Evolutionary conservation across 1,140 invertebrate species (phyloP).

Genomic region (Papilio glaucus): DNA sequence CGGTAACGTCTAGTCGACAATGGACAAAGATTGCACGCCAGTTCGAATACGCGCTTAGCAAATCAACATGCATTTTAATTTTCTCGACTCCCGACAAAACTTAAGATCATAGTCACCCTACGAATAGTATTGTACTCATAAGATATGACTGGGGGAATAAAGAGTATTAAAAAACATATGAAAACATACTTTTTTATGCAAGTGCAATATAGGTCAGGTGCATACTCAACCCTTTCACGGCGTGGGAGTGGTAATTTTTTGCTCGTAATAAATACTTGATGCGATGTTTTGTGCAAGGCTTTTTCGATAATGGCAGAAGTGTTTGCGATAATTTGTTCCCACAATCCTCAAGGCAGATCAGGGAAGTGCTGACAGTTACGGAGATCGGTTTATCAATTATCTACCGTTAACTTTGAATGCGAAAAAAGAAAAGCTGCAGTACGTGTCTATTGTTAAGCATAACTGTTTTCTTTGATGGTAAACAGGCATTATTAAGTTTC

Average conservation of each 20-base stretch:
- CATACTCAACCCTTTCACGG: slow-evolving; percentile 78
- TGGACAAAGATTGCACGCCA: too few relatives aligned
- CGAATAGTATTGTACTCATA: slow-evolving; percentile 57
- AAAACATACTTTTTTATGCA: slow-evolving; percentile 70
- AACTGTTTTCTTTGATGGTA: slow-evolving; percentile 30
- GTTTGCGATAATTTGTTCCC: slow-evolving; percentile 83
- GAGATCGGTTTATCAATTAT: slow-evolving; percentile 56
- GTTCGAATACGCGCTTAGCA: too few relatives aligned
- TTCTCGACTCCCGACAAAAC: too few relatives aligned
- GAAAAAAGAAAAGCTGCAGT: slow-evolving; percentile 42
- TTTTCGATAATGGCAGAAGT: slow-evolving; percentile 69
- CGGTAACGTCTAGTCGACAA: too few relatives aligned
- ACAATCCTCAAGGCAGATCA: slow-evolving; percentile 67
- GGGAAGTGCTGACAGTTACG: slow-evolving; percentile 79
- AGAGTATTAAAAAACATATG: slow-evolving; percentile 69
- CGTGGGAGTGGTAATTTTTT: slow-evolving; percentile 78
- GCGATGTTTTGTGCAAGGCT: slow-evolving; percentile 68
- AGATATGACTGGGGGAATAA: slow-evolving; percentile 65
- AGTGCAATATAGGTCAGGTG: slow-evolving; percentile 82
- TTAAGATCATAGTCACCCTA: slow-evolving; percentile 52
- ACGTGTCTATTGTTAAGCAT: slow-evolving; percentile 21
- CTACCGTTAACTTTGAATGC: slow-evolving; percentile 57
- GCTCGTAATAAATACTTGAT: slow-evolving; percentile 48
- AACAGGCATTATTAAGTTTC: neutral
- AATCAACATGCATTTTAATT: too few relatives aligned